Evolutionary conservation across 1,140 invertebrate genomes (phyloP).

Genomic region (Leguminivora glycinivorella): DNA sequence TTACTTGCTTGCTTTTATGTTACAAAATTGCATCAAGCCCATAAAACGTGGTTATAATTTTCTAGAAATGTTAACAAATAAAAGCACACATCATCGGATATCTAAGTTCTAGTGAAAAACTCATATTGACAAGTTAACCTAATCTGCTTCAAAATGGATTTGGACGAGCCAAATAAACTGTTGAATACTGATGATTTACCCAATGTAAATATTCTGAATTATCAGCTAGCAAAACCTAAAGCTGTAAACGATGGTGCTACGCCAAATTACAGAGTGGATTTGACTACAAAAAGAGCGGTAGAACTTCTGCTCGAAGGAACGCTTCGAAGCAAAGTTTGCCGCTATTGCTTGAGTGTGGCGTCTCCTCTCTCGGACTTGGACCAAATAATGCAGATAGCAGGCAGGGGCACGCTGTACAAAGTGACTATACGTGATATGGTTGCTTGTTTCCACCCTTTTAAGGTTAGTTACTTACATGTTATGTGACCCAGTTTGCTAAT

Average conservation of each 20-base stretch:
- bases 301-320: slow-evolving; percentile 59
- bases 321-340: slow-evolving; percentile 62
- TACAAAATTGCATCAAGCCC: neutral
- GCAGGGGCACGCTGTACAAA: slow-evolving; percentile 54
- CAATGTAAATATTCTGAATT: neutral
- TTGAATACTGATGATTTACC: slow-evolving; percentile 1
- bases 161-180: neutral
- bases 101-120: neutral
- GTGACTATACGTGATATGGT: slow-evolving; percentile 65
- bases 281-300: slow-evolving; percentile 64
- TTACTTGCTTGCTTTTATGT: neutral
- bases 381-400: slow-evolving; percentile 58
- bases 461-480: slow-evolving; percentile 47
- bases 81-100: neutral
- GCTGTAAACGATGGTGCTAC: neutral
- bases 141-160: slow-evolving; percentile 13
- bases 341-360: slow-evolving; percentile 58
- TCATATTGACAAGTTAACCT: slow-evolving; percentile 9
- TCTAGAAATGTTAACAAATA: neutral
- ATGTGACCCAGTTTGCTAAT: slow-evolving; percentile 30
- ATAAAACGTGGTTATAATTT: neutral
- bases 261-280: slow-evolving; percentile 35
- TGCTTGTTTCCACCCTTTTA: slow-evolving; percentile 63
- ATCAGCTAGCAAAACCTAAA: neutral
- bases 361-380: slow-evolving; percentile 57